A percentile compares a stretch with the other conserved stretches of the same genome.
These are phyloP conservation scores for Pocillopora verrucosa DNA, from an alignment of 64 coral and sea anemone genomes.

Conservation along the genomic window DNA sequence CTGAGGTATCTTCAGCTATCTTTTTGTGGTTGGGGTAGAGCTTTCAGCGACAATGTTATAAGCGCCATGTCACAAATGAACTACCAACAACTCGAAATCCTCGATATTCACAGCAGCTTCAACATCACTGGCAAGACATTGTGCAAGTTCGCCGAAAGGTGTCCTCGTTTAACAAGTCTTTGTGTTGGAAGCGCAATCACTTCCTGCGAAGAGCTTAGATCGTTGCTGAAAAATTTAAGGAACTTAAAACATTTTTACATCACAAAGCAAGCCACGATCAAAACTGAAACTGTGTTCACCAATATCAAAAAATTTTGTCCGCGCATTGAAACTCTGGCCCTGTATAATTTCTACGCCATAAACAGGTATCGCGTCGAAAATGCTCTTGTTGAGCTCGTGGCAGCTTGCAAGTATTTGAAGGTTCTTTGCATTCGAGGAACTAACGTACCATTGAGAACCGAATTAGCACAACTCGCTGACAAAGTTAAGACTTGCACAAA, in stretches of 20 bases:
- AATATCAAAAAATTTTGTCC: slow-evolving; percentile 55
- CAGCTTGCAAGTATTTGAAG: slow-evolving; percentile 51
- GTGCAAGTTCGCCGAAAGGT: slow-evolving; percentile 49
- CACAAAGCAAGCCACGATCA: slow-evolving; percentile 75
- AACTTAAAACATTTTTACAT: slow-evolving; percentile 76
- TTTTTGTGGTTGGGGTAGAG: slow-evolving; percentile 82
- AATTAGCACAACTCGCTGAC: slow-evolving; percentile 49
- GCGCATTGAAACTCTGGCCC: slow-evolving; percentile 59
- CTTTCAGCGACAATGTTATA: slow-evolving; percentile 67
- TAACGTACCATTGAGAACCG: slow-evolving; percentile 79
- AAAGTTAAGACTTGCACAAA: slow-evolving; percentile 54
- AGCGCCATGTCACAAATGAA: slow-evolving; percentile 44
- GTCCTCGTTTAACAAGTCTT: slow-evolving; percentile 54
- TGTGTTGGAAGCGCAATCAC: slow-evolving; percentile 69
- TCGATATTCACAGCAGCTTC: slow-evolving; percentile 83
- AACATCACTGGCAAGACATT: slow-evolving; percentile 62
- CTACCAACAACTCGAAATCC: slow-evolving; percentile 26
- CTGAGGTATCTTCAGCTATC: slow-evolving; percentile 74
- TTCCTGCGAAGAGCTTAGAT: slow-evolving; percentile 61
- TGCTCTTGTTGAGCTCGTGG: slow-evolving; percentile 53
- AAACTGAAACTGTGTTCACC: slow-evolving; percentile 70
- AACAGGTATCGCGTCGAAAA: slow-evolving; percentile 59
- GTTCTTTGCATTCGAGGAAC: slow-evolving; percentile 77
- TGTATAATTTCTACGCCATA: slow-evolving; percentile 84
- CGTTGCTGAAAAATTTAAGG: slow-evolving; percentile 45